Base-by-base conservation (phyloP, 2,113 vertebrate species). In the Otolemur garnettii region DNA sequence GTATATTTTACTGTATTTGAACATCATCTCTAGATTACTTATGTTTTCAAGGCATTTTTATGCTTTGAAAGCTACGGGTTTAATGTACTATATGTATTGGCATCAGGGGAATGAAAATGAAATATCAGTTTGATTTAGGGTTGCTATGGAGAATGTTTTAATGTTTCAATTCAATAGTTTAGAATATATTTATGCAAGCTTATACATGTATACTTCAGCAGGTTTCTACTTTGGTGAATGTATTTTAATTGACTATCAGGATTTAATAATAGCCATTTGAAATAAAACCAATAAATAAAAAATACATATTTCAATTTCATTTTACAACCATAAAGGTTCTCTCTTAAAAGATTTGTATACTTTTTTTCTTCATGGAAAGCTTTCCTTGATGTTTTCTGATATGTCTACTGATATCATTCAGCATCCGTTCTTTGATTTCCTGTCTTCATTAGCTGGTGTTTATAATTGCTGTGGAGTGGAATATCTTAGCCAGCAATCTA, bases 91-190 rank as follows among this genome's bases (percentile, higher is more conserved):
- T 94, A 72, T 86, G 26, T 77, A 84, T 72, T 93, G 87, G 89
- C 64, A 95, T 89, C 91, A 50, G 10, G 91, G 89, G 93, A 96
- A 72, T 53, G 12, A 83, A 94, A 96, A 93, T 84, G 77, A 96
- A 93, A 50, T 95, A 95, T 72, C 88, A 80, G 33, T 93, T 94
- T 96, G 83, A 96, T 95, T 97, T 96, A 94, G 82, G 30, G 71
- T 93, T 96, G 75, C 83, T 95, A 15, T 91, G 57, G 97, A 97
- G 71, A 95, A 89, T 96, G 68, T 90, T 91, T 93, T 95, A 95
- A 96, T 96, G 88, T 62, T 96, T 94, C 55, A 66, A 1, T 83
- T 91, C 33, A 89, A 22, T 93, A 96, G 55, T 85, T 96, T 87
- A 59, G 85, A 93, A 94, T 95, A 64, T 92, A 96, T 96, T 93